phyloP scores from a whole-genome alignment of 2,888 invertebrate genomes.

The Cremastinae sp. region DNA sequence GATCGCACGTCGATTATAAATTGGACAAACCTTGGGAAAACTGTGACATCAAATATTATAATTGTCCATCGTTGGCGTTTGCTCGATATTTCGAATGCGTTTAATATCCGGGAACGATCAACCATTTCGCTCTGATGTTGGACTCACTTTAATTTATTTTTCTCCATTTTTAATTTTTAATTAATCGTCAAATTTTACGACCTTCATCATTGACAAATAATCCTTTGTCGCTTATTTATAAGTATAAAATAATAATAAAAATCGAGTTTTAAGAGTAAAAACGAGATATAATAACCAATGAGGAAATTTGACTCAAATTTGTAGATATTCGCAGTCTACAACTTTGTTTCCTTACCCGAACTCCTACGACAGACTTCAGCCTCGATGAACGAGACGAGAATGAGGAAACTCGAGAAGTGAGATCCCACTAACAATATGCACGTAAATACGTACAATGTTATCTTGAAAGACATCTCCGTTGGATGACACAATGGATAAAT shows the following conservation, averaged over 20 bases:
- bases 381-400: neutral
- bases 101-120: constrained; percentile 45
- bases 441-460: constrained; percentile 16
- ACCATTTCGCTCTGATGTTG: constrained; percentile 5
- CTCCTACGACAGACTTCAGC: constrained; percentile 19
- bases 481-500: constrained; percentile 1
- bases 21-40: constrained; percentile 7
- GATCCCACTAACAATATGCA: constrained; percentile 3
- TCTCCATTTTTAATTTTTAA: neutral
- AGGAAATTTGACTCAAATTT: too few relatives aligned
- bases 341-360: constrained; percentile 58
- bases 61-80: constrained; percentile 57
- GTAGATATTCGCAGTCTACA: constrained; percentile 40
- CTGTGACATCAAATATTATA: constrained; percentile 37
- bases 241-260: too few relatives aligned
- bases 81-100: constrained; percentile 39
- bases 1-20: constrained; percentile 1
- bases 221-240: too few relatives aligned
- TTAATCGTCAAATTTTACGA: too few relatives aligned
- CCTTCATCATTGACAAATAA: too few relatives aligned
- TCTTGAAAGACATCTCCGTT: constrained; percentile 24
- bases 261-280: too few relatives aligned
- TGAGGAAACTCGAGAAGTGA: constrained; percentile 35
- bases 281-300: too few relatives aligned
- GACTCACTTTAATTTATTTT: neutral